Evolutionary conservation across 1,140 invertebrate species (phyloP), one percentile per base, ranked within the genome.

Genomic region (Augochlora pura): DNA sequence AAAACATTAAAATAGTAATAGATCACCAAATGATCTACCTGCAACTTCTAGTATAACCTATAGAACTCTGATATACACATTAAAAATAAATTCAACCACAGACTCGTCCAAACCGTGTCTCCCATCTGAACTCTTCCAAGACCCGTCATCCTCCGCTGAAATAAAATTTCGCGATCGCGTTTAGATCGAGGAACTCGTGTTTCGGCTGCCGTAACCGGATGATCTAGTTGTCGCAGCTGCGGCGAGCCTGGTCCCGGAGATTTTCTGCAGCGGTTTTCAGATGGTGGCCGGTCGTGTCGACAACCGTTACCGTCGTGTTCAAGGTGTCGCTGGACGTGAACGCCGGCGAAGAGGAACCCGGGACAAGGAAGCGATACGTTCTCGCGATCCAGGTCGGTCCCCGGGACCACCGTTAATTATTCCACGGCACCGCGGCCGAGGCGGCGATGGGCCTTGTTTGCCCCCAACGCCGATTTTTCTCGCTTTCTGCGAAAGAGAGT

Each of bases 351-450:
- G 67, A 67, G 54, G 71, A 59, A 71, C 38, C 64, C 62, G 66
- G 49, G 81, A 87, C 74, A 74, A 88, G 85, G 89, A 88, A 88
- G 86, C 84, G 88, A 91, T 90, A 84, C 75, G 84, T 86, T 88
- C 79, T 63, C 82, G 73, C 87, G 88, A 90, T 90, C 80, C 88
- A 89, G 89, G 90, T 88, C 90, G 89, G 66, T 82, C 75, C 46
- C 63, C 57, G 66, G 77, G 75, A 87, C 71, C 86, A 86, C 84
- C 88, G 88, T 91, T 92, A 92, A 92, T 92, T 91, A 92, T 91
- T 92, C 89, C 89, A 88, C 87, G 86, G 86, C 86, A 79, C 69
- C 86, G 84, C 77, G 81, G 83, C 86, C 65, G 87, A 87, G 82
- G 83, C 83, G 77, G 77, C 85, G 86, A 89, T 86, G 86, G 70